Conservation (phyloP, 2,797 vertebrate species). For the Rhyacichthys aspro region DNA sequence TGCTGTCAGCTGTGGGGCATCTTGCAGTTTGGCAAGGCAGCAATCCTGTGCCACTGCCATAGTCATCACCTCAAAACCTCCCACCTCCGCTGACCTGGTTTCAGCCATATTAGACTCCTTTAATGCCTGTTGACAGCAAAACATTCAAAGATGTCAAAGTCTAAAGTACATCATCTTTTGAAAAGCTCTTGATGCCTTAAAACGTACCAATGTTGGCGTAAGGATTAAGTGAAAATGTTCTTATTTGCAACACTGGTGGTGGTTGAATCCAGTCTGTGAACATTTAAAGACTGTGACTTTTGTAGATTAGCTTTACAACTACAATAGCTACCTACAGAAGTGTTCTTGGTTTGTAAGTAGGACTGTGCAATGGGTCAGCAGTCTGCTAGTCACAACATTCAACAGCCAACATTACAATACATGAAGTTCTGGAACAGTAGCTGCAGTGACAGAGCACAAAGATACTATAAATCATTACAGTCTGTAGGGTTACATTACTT, state of each 20-base stretch:
- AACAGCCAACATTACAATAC: too few species aligned
- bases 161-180: conserved; percentile 30
- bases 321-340: too few species aligned
- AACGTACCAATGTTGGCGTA: not conserved
- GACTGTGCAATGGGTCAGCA: too few species aligned
- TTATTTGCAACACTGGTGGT: too few species aligned
- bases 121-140: conserved; percentile 24
- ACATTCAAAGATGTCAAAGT: conserved; percentile 36
- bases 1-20: conserved; percentile 55
- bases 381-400: too few species aligned
- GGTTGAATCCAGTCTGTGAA: too few species aligned
- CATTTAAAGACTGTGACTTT: too few species aligned
- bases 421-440: too few species aligned
- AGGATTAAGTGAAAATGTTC: not conserved
- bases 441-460: too few species aligned
- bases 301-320: not conserved
- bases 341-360: too few species aligned
- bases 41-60: conserved; percentile 45
- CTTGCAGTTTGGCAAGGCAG: conserved; percentile 44
- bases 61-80: conserved; percentile 32
- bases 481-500: too few species aligned
- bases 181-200: conserved; percentile 5
- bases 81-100: conserved; percentile 45
- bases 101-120: conserved; percentile 47
- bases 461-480: too few species aligned